Evolutionary conservation across 2,113 vertebrate genomes (phyloP).

Genomic region (Protobothrops mucrosquamatus): DNA sequence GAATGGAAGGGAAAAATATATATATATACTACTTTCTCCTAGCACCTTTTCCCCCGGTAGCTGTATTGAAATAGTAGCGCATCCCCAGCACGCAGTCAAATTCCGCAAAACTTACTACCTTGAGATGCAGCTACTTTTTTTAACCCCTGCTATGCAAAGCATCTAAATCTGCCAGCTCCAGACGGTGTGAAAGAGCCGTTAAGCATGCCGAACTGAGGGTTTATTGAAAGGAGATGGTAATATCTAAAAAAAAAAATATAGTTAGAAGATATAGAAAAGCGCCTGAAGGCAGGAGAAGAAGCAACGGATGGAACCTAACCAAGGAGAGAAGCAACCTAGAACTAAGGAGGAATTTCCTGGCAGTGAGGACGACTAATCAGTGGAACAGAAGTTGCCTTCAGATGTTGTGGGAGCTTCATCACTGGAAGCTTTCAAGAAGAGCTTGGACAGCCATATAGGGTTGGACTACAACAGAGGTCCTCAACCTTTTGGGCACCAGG

Average conservation of each 20-base stretch:
- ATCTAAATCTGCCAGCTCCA: conserved; percentile 11
- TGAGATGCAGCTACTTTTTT: conserved; percentile 27
- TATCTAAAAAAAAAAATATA: neutral
- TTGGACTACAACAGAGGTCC: too few species aligned
- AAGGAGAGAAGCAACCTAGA: neutral
- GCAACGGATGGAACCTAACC: neutral
- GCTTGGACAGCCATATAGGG: neutral
- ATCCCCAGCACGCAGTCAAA: conserved; percentile 23
- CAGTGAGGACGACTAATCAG: neutral
- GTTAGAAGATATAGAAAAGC: neutral
- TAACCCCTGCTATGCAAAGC: neutral
- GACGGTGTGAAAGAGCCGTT: neutral
- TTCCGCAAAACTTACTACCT: conserved; percentile 39
- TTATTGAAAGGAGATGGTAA: neutral
- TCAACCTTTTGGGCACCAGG: too few species aligned
- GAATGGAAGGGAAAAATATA: neutral
- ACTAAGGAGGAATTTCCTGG: neutral
- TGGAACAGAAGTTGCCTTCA: accelerated
- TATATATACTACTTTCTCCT: neutral
- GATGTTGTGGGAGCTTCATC: neutral
- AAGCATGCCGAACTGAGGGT: neutral
- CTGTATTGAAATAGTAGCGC: conserved; percentile 41
- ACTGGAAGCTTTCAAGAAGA: neutral
- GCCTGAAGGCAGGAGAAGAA: neutral
- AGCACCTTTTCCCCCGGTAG: neutral